Percentiles rank a stretch among this genome's conserved stretches.
These are phyloP conservation scores for Aplochiton taeniatus DNA, from an alignment of 2,797 vertebrate species.

Conservation along the genomic window DNA sequence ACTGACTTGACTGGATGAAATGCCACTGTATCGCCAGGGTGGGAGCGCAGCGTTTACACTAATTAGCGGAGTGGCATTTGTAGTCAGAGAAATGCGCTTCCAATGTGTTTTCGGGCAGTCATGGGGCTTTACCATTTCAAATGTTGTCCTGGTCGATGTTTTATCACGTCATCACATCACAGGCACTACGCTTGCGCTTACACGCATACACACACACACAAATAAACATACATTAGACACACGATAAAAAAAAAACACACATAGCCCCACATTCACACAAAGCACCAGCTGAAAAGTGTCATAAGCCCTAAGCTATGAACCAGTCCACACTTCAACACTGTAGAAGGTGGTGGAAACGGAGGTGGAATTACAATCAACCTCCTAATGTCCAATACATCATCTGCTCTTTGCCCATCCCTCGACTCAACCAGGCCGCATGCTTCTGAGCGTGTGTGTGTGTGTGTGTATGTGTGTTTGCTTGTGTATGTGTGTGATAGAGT, in stretches of 20 bases:
- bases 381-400: constrained; percentile 42
- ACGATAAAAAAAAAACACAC: too few relatives aligned
- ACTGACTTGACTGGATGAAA: constrained; percentile 46
- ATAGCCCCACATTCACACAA: not conserved
- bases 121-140: constrained; percentile 56
- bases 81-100: constrained; percentile 43
- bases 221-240: constrained; percentile 19
- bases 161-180: constrained; percentile 27
- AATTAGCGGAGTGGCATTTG: constrained; percentile 66
- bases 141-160: constrained; percentile 46
- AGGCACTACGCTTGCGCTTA: constrained; percentile 6
- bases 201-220: constrained; percentile 4
- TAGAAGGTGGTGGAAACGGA: constrained; percentile 37
- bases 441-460: not conserved
- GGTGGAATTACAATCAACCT: constrained; percentile 43
- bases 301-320: constrained; percentile 27
- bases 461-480: not conserved
- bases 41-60: constrained; percentile 24
- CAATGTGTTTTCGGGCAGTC: constrained; percentile 47
- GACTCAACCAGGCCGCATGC: not conserved
- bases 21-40: constrained; percentile 44
- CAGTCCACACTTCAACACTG: constrained; percentile 28
- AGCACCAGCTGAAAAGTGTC: not conserved
- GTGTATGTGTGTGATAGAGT: not conserved
- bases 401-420: constrained; percentile 11